Conservation (phyloP, 2,797 vertebrate genomes). For the Lophius americanus region DNA sequence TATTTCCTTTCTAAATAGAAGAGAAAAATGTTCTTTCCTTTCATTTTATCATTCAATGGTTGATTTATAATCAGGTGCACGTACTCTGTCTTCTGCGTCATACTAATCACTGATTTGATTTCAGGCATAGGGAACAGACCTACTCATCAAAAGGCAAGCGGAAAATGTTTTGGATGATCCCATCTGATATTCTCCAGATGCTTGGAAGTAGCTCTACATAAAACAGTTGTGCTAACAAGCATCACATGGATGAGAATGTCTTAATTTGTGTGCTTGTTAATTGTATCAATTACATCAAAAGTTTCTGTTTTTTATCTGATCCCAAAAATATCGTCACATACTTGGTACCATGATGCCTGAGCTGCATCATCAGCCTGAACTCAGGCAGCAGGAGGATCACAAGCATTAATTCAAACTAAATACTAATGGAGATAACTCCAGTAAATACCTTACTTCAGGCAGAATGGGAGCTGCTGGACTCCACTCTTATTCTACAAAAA, state of each 20-base stretch:
- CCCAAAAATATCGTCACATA: neutral
- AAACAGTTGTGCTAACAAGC: slow-evolving; percentile 40
- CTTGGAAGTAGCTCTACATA: slow-evolving; percentile 38
- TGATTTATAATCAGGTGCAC: slow-evolving; percentile 60
- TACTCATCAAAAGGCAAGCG: slow-evolving; percentile 55
- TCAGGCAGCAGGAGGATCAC: neutral
- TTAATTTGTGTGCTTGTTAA: slow-evolving; percentile 33
- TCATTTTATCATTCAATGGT: slow-evolving; percentile 45
- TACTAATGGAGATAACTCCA: slow-evolving; percentile 1
- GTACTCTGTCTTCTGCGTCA: slow-evolving; percentile 62
- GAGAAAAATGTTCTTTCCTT: slow-evolving; percentile 29
- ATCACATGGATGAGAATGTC: slow-evolving; percentile 39
- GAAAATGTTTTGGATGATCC: slow-evolving; percentile 42
- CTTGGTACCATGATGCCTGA: neutral
- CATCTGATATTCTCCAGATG: slow-evolving; percentile 60
- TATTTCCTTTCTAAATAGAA: slow-evolving; percentile 34
- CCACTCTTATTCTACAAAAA: neutral
- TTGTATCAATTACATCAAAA: slow-evolving; percentile 38
- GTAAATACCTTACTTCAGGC: neutral
- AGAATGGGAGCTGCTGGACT: too few relatives aligned
- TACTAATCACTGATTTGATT: slow-evolving; percentile 71
- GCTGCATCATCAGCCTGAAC: neutral
- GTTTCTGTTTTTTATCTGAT: too few relatives aligned
- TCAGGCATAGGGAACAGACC: slow-evolving; percentile 54
- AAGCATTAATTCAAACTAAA: neutral